phyloP scores from a whole-genome alignment of 2,888 invertebrate species.

The Cremastinae sp. region DNA sequence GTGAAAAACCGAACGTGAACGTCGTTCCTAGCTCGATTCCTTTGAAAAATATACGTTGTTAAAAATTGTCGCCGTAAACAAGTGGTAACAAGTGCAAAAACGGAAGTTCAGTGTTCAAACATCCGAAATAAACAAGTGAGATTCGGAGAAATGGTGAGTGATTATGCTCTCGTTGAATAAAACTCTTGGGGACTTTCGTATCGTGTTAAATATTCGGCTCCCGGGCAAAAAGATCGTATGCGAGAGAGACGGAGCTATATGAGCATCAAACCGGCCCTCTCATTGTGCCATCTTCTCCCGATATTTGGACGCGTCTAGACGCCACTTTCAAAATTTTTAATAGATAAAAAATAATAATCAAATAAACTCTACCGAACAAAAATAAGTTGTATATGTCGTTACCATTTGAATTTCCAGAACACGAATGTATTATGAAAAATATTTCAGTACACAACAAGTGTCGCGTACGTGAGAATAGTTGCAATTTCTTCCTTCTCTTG shows the following conservation, averaged over 20 bases:
- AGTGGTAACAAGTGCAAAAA: slow-evolving; percentile 11
- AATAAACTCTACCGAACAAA: not conserved
- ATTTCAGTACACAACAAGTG: slow-evolving; percentile 29
- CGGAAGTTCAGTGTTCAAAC: slow-evolving; percentile 21
- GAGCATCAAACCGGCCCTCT: slow-evolving; percentile 45
- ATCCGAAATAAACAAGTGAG: slow-evolving; percentile 24
- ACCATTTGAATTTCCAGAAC: not conserved
- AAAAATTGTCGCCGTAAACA: slow-evolving; percentile 34
- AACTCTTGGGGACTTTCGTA: slow-evolving; percentile 59
- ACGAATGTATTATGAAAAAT: not conserved
- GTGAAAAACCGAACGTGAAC: slow-evolving; percentile 63
- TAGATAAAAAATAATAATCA: slow-evolving; percentile 28
- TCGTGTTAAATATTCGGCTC: slow-evolving; percentile 72
- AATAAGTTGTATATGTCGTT: not conserved
- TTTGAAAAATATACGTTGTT: slow-evolving; percentile 58
- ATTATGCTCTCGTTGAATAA: slow-evolving; percentile 34
- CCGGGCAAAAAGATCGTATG: slow-evolving; percentile 48
- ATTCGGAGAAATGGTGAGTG: slow-evolving; percentile 72
- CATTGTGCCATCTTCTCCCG: slow-evolving; percentile 40
- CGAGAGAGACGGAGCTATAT: slow-evolving; percentile 37
- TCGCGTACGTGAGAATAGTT: slow-evolving; percentile 7
- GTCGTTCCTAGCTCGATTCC: slow-evolving; percentile 51
- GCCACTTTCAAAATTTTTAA: slow-evolving; percentile 64
- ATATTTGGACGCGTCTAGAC: slow-evolving; percentile 66
- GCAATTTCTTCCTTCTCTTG: slow-evolving; percentile 18